A percentile compares a stretch with the other conserved stretches of the same genome.
These are phyloP conservation scores for Gorsachius magnificus DNA, from an alignment of 2,797 vertebrate species.

Conservation along the genomic window DNA sequence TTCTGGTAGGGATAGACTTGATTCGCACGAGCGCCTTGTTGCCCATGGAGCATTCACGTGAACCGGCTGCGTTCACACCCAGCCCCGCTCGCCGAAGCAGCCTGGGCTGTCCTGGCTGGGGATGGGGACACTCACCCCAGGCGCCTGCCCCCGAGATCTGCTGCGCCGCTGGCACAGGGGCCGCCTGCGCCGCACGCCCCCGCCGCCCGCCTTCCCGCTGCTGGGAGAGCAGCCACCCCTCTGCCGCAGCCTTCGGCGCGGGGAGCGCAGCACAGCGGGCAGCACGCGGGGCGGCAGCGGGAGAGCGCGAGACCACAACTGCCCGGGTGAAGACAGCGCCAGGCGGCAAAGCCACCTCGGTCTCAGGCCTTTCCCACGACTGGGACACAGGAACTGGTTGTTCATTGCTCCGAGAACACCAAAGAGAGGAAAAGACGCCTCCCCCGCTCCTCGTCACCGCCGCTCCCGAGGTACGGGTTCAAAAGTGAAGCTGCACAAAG, in stretches of 20 bases:
- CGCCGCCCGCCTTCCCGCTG: neutral
- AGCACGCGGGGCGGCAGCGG: neutral
- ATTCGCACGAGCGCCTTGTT: neutral
- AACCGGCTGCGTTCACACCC: neutral
- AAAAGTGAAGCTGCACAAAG: neutral
- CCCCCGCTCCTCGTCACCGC: neutral
- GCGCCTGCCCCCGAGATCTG: neutral
- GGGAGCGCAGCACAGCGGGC: neutral
- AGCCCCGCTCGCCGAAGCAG: neutral
- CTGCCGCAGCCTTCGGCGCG: fast-evolving
- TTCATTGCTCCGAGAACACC: neutral
- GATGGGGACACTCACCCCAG: neutral
- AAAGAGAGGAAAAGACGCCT: neutral
- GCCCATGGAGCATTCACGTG: fast-evolving
- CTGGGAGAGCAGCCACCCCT: neutral
- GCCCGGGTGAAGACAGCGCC: neutral
- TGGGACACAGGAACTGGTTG: neutral
- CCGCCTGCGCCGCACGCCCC: neutral
- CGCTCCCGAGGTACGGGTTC: neutral
- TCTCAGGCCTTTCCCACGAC: neutral
- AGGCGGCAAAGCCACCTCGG: neutral
- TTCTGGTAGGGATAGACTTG: neutral
- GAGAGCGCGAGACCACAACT: too few species aligned
- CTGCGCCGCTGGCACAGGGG: neutral
- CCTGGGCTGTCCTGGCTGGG: neutral